A percentile compares a stretch with the other conserved stretches of the same genome.
Conservation (phyloP, 2,113 vertebrate species). For the Tympanuchus pallidicinctus region DNA sequence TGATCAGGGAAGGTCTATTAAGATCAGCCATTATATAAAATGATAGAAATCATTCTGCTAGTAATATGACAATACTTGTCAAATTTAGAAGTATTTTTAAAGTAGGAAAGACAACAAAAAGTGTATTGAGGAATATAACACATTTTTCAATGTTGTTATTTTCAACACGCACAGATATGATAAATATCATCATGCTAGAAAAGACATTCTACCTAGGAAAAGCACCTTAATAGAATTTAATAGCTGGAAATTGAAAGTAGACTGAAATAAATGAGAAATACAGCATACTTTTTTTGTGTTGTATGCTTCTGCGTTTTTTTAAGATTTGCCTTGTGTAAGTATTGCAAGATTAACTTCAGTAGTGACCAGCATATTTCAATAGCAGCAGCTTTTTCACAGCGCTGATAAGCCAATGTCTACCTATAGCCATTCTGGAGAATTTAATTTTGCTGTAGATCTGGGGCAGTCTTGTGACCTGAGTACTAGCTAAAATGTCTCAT, state of each 20-base stretch:
- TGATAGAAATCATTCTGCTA: not conserved
- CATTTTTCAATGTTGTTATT: not conserved
- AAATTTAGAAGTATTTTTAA: not conserved
- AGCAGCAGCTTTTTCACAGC: not conserved
- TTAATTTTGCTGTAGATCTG: not conserved
- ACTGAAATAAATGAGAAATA: not conserved
- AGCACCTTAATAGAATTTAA: fast-evolving
- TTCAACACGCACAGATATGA: not conserved
- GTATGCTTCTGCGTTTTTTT: not conserved
- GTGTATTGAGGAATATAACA: not conserved
- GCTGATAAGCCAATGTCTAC: fast-evolving
- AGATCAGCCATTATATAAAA: not conserved
- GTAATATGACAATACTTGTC: not conserved
- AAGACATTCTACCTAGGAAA: not conserved
- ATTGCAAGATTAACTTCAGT: not conserved
- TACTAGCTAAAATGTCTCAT: not conserved
- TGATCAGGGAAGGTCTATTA: not conserved
- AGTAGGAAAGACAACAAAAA: not conserved
- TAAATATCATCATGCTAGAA: not conserved
- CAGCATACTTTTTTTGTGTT: fast-evolving
- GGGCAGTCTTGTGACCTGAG: not conserved
- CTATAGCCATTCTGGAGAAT: not conserved
- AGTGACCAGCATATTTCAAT: not conserved
- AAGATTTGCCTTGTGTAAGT: not conserved
- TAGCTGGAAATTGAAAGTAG: not conserved